A percentile compares a stretch with the other conserved stretches of the same genome.
These are phyloP conservation scores for Bugula neritina DNA, from an alignment of 2,888 invertebrate species.

Conservation along the genomic window DNA sequence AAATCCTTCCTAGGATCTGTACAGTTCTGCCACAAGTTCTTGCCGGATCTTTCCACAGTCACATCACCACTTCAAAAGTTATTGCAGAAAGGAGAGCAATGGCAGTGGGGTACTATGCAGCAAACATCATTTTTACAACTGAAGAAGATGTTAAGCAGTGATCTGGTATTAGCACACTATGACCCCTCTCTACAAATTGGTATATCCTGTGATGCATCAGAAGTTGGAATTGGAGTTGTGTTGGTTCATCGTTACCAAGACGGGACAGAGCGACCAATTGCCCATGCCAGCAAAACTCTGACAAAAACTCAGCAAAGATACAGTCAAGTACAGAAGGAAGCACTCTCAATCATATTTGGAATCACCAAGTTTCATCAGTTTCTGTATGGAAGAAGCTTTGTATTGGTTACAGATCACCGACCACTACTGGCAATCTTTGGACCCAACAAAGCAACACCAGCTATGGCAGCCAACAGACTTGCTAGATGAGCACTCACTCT, in stretches of 20 bases:
- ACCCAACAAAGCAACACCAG: constrained; percentile 26
- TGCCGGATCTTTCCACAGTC: too few relatives aligned
- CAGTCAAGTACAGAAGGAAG: constrained; percentile 31
- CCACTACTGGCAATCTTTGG: constrained; percentile 27
- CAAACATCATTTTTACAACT: constrained; percentile 19
- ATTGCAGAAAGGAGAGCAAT: constrained; percentile 26
- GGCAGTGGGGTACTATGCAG: constrained; percentile 27
- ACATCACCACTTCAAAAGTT: too few relatives aligned
- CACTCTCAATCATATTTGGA: constrained; percentile 30
- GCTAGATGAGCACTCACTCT: constrained; percentile 30
- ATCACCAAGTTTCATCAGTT: constrained; percentile 31
- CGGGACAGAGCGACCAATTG: too few relatives aligned
- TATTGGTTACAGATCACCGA: constrained; percentile 29
- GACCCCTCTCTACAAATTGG: constrained; percentile 28
- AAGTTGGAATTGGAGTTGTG: constrained; percentile 31
- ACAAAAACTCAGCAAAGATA: constrained; percentile 28
- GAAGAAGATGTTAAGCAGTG: constrained; percentile 25
- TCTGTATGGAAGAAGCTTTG: constrained; percentile 29
- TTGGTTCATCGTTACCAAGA: too few relatives aligned
- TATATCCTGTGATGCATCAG: constrained; percentile 32
- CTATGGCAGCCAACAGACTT: constrained; percentile 26
- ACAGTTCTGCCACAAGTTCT: constrained; percentile 30
- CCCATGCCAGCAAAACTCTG: constrained; percentile 30
- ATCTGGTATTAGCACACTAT: constrained; percentile 29
- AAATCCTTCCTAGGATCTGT: constrained; percentile 29